Evolutionary conservation across 1,140 invertebrate species (phyloP), one percentile per base, ranked within the genome.

Genomic region (Heliothis virescens): DNA sequence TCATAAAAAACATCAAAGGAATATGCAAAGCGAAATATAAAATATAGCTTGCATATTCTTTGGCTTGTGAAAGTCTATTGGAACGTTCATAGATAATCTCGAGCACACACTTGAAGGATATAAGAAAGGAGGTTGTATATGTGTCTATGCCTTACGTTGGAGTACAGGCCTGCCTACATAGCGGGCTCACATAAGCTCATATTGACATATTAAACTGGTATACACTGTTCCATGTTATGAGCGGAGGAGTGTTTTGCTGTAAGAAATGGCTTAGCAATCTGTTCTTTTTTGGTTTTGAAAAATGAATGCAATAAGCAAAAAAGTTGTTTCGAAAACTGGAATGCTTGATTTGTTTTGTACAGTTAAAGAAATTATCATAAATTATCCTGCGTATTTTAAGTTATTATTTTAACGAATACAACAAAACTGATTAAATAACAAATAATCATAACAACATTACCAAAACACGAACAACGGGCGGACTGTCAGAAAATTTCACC

Each of bases 121-220:
- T 53, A n/a, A 53, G 52, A 53, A 53, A 13, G 52, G 52, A 53
- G 34, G n/a, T 29, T 41, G 29, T 26, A 13, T 41, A 16, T 13
- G 29, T 41, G 12, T 47, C 11, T 13, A 29, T 53, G 34, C 3
- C 34, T 26, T 26, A 26, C 21, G 21, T 26, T 47, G 15, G 62
- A 41, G 62, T 52, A 53, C 47, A 18, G 67, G 47, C n/a, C 16
- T 34, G 26, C 21, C 21, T 29, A 16, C 69, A 34, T 57, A n/a
- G 21, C 52, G 69, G 13, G 55, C 52, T 55, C 52, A 41, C 26
- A 41, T 72, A 55, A 29, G 52, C 69, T 55, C n/a, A 41, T 41
- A 67, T 67, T 50, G 63, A 67, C 15, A 72, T 55, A 55, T 63
- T 72, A 55, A 72, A 55, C 52, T 55, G 52, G 13, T 72, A n/a